phyloP scores from a whole-genome alignment of 2,797 vertebrate species.

The Siniperca scherzeri region DNA sequence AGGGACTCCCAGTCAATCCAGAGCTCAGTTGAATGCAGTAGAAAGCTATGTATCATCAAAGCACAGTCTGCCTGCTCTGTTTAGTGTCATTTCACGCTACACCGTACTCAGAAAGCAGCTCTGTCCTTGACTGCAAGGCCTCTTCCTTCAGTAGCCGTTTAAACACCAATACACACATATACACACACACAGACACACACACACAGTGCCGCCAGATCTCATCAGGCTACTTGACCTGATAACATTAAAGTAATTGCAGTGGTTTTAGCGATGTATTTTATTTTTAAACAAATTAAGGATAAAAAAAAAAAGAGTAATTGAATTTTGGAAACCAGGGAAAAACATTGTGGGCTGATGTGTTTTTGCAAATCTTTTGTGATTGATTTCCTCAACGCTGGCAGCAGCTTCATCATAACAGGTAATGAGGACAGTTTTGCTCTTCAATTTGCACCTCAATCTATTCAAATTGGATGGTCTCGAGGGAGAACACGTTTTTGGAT shows the following conservation, averaged over 20 bases:
- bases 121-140: slow-evolving; percentile 60
- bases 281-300: slow-evolving; percentile 35
- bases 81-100: slow-evolving; percentile 68
- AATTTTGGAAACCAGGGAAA: slow-evolving; percentile 28
- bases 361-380: slow-evolving; percentile 12
- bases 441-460: slow-evolving; percentile 4
- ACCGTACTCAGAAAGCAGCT: slow-evolving; percentile 45
- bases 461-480: slow-evolving; percentile 11
- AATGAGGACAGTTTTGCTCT: slow-evolving; percentile 20
- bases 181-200: slow-evolving; percentile 3
- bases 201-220: slow-evolving; percentile 5
- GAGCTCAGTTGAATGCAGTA: slow-evolving; percentile 56
- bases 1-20: slow-evolving; percentile 54
- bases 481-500: slow-evolving; percentile 30
- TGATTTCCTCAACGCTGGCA: slow-evolving; percentile 15
- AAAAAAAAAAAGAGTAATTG: background rate
- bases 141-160: slow-evolving; percentile 28
- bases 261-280: slow-evolving; percentile 12
- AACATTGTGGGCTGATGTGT: background rate
- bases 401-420: slow-evolving; percentile 8
- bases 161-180: slow-evolving; percentile 15
- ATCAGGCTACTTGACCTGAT: slow-evolving; percentile 34
- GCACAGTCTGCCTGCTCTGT: slow-evolving; percentile 58
- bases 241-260: slow-evolving; percentile 43
- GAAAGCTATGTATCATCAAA: slow-evolving; percentile 70